A percentile compares a stretch with the other conserved stretches of the same genome.
Conservation (phyloP, 2,113 vertebrate species). For the Panthera tigris region DNA sequence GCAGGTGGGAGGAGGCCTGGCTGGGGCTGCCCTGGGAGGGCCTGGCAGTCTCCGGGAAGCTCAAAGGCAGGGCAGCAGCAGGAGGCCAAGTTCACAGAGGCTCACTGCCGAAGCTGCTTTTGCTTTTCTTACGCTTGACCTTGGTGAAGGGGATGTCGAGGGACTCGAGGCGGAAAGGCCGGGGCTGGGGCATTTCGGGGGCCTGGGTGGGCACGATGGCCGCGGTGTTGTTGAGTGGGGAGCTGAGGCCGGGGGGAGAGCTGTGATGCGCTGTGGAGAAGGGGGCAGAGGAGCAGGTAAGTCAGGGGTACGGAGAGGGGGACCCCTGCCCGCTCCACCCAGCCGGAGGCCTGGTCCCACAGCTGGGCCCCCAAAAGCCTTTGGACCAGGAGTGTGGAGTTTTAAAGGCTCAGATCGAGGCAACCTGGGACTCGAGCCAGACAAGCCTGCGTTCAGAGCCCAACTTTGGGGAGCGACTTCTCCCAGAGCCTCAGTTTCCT, state of each 20-base stretch:
- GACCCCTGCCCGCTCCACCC: background rate
- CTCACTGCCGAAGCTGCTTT: slow-evolving; percentile 74
- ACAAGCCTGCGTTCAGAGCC: background rate
- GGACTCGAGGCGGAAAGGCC: slow-evolving; percentile 92
- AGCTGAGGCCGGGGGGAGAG: slow-evolving; percentile 40
- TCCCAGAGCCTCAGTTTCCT: slow-evolving; percentile 8
- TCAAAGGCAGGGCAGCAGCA: background rate
- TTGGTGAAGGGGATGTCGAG: slow-evolving; percentile 83
- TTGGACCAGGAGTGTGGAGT: background rate
- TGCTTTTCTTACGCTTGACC: slow-evolving; percentile 88
- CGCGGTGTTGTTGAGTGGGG: slow-evolving; percentile 67
- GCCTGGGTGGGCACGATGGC: slow-evolving; percentile 47
- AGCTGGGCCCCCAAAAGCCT: background rate
- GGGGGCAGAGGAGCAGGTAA: background rate
- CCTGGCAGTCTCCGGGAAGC: background rate
- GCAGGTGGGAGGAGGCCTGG: background rate
- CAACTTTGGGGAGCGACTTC: background rate
- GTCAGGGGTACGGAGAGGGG: background rate
- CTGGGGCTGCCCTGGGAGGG: background rate
- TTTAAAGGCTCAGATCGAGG: background rate
- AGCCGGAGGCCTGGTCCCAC: background rate
- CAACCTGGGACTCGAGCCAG: background rate
- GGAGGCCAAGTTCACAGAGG: slow-evolving; percentile 73
- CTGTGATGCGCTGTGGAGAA: slow-evolving; percentile 78
- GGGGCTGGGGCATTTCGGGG: slow-evolving; percentile 83